Conservation (phyloP, 2,113 vertebrate genomes). For the Lepus timidus region DNA sequence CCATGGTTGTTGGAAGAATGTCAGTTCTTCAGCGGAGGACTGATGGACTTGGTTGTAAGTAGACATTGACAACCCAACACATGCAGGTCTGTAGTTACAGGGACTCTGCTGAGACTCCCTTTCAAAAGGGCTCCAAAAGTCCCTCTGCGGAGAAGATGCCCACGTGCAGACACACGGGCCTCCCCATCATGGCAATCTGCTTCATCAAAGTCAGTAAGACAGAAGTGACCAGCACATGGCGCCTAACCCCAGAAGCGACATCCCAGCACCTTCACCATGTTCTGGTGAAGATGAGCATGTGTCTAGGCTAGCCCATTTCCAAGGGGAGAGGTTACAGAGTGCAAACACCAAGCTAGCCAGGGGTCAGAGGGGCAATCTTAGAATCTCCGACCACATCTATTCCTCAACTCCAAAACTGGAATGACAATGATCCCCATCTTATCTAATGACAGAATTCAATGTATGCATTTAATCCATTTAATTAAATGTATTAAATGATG, state of each 20-base stretch:
- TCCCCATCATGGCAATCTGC: background rate
- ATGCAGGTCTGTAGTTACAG: background rate
- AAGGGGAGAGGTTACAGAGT: background rate
- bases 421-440: background rate
- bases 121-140: conserved; percentile 21
- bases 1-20: background rate
- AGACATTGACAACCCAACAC: background rate
- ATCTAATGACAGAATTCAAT: background rate
- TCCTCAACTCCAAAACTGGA: background rate
- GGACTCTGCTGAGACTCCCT: background rate
- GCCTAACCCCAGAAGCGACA: background rate
- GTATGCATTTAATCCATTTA: no score
- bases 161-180: background rate
- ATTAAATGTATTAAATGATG: no score
- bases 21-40: background rate
- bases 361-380: background rate
- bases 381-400: background rate
- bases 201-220: background rate
- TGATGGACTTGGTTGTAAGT: background rate
- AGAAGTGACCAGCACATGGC: background rate
- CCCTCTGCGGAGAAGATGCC: background rate
- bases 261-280: background rate
- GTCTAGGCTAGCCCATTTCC: background rate
- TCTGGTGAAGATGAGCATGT: background rate
- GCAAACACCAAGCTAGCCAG: background rate